Percentiles rank a stretch among this genome's conserved stretches.
phyloP scores from a whole-genome alignment of 1,140 invertebrate genomes.

The Augochlora pura region DNA sequence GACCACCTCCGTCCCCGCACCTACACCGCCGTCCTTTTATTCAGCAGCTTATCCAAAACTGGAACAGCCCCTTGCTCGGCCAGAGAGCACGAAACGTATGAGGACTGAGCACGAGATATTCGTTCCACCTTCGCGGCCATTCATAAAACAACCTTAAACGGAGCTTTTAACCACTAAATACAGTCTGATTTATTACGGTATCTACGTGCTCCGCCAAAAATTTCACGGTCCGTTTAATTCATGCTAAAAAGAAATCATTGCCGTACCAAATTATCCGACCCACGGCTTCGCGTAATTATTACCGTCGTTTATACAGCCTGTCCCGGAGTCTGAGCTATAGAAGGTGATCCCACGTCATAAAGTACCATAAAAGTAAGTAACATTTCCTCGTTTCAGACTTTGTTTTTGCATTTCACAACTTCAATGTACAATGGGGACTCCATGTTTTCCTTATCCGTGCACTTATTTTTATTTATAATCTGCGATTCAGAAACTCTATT shows the following conservation, averaged over 20 bases:
- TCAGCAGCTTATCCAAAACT: conserved; percentile 55
- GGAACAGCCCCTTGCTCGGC: conserved; percentile 46
- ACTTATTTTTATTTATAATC: no score
- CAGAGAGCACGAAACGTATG: conserved; percentile 50
- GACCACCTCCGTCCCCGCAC: conserved; percentile 15
- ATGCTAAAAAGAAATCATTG: background rate
- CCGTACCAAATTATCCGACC: background rate
- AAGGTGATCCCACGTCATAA: no score
- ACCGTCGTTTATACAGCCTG: no score
- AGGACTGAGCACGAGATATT: conserved; percentile 55
- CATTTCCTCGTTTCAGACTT: no score
- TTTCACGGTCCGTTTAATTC: conserved; percentile 40
- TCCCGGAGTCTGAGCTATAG: no score
- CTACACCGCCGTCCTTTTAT: conserved; percentile 5
- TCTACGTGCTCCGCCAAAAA: conserved; percentile 8
- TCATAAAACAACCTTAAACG: conserved; percentile 62
- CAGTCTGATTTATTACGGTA: conserved; percentile 51
- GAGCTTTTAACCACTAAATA: conserved; percentile 54
- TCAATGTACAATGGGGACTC: no score
- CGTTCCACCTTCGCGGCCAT: conserved; percentile 48
- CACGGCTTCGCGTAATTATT: background rate
- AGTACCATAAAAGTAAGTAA: no score
- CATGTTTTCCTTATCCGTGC: no score
- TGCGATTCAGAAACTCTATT: no score
- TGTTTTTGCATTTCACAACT: no score